Evolutionary conservation across 2,888 invertebrate species (phyloP), one percentile per base, ranked within the genome.

Genomic region (Xestia rhomboidea): DNA sequence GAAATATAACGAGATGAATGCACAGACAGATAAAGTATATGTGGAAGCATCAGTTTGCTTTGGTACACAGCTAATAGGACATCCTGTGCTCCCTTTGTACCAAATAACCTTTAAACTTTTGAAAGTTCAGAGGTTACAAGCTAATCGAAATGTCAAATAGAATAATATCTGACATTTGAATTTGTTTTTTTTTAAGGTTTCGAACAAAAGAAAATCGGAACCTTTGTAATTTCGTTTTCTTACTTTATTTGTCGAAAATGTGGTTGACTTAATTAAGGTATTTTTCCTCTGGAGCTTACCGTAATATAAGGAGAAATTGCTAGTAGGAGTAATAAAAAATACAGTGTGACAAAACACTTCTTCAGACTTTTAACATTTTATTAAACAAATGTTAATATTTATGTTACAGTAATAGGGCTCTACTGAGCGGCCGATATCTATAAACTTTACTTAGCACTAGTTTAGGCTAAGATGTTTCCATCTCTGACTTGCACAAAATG

Each of bases 91-190:
- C 21, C 68, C 81, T 68, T 81, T 68, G 73, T 51, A n/a, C 10
- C 5, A 49, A n/a, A 54, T 77, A 73, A 83, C 84, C 84, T 81
- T 73, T 81, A 60, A 62, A 77, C 81, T 70, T 81, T 73, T 68
- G 44, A 44, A 77, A 68, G 27, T 57, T 79, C 63, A 57, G 41
- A 63, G 46, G 49, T 44, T 62, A 30, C 8, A 30, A 34, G 30
- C 38, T 60, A 68, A 49, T 13, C 6, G 1, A 62, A 62, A 62
- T 62, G 62, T 62, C 34, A 62, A 62, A 62, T 10, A 10, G 62
- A 62, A 62, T 62, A 30, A n/a, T 13, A 13, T 54, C 72, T 57
- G 72, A 77, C 81, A 84, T 83, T 83, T 73, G 34, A 21, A 63
- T 13, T 63, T 27, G 38, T 41, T 41, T 41, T 63, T 38, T 51